Base-by-base conservation (phyloP, 2,113 vertebrate genomes). In the Romanogobio albipinnatus region DNA sequence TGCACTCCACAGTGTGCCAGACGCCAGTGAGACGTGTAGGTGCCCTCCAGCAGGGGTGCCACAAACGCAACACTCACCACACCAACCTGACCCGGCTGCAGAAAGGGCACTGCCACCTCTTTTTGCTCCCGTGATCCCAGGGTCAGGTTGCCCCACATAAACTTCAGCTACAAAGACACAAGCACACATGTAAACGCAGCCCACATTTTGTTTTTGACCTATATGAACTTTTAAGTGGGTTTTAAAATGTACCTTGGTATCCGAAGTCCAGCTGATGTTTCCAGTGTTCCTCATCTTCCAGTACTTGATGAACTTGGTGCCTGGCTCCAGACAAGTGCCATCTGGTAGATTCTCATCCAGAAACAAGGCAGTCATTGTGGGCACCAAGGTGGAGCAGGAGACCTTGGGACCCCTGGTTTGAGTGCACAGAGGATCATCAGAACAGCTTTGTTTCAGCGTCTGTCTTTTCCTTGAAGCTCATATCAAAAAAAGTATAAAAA, bases 321-420 rank as follows among this genome's bases (percentile, higher is more conserved):
- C 97, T 76, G 98, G 97, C 89, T 97, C 96, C 90, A 99, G 93
- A 86, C 91, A 96, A 86, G 96, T 99, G 76, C 97, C 97, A 89
- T 99, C 98, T 83, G 98, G 98, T 91, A 99, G 94, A 93, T 99
- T 99, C 95, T 99, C 98, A 93, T 99, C 98, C 93, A 99, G 96
- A 95, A 99, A 99, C 66, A 97, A 96, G 24, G 98, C 98, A 86
- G 96, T 96, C 84, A 99, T 93, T 15, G 94, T 96, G 89, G 97
- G 96, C 90, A 98, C 95, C 92, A 97, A 91, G 85, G 96, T 93
- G 91, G 96, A 93, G 92, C 95, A 96, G 85, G 95, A 95, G 80
- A 95, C 95, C 92, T 94, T 93, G 71, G 96, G 95, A 92, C 91
- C 95, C 94, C 97, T 98, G 94, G 91, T 93, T 94, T 94, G 90